Conservation (phyloP, 2,888 invertebrate genomes). For the Amblyteles armatorius region DNA sequence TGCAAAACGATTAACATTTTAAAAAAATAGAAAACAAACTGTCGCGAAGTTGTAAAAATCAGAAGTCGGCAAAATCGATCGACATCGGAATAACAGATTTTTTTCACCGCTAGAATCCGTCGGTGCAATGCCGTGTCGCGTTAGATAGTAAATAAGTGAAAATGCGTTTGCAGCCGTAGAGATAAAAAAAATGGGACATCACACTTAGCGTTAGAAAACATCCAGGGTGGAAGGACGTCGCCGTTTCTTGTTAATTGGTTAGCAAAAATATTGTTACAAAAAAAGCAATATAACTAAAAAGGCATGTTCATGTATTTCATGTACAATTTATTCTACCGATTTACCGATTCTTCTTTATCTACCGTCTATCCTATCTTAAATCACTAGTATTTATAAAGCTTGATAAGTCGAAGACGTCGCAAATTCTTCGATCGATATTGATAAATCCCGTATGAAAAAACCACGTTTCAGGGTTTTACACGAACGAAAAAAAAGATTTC, state of each 20-base stretch:
- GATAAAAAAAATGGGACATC: slow-evolving; percentile 84
- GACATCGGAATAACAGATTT: background rate
- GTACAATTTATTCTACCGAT: slow-evolving; percentile 57
- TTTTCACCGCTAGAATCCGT: too few species aligned
- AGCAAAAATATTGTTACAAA: slow-evolving; percentile 62
- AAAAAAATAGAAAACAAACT: background rate
- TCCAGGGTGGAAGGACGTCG: background rate
- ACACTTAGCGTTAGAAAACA: slow-evolving; percentile 14
- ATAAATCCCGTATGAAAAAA: background rate
- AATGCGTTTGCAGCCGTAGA: slow-evolving; percentile 90
- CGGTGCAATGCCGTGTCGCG: too few species aligned
- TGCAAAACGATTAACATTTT: background rate
- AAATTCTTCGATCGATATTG: background rate
- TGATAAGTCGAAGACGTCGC: background rate
- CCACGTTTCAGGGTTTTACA: background rate
- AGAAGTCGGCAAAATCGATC: background rate
- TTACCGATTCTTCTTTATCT: background rate
- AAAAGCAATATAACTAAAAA: slow-evolving; percentile 41
- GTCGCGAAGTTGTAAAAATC: background rate
- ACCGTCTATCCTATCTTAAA: slow-evolving; percentile 31
- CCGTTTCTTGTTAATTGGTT: slow-evolving; percentile 39
- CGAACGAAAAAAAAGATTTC: background rate
- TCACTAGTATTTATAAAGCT: slow-evolving; percentile 34
- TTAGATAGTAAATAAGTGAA: background rate
- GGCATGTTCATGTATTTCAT: slow-evolving; percentile 55